phyloP scores from a whole-genome alignment of 37 sponge, comb jelly and placozoan genomes.

The Oopsacas minuta region DNA sequence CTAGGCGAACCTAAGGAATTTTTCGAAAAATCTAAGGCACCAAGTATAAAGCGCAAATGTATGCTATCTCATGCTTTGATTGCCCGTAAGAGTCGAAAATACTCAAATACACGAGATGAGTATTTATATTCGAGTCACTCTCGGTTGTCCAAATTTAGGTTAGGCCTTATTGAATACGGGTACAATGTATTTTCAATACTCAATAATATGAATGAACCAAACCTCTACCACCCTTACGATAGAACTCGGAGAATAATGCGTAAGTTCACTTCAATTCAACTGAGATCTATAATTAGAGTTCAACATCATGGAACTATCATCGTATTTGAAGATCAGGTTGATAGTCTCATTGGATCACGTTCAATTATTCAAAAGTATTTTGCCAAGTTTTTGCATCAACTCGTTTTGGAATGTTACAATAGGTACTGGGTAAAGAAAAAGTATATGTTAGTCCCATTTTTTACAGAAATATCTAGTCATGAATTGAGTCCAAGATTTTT shows the following conservation, averaged over 20 bases:
- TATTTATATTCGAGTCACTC: not conserved
- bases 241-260: not conserved
- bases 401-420: not conserved
- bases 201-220: not conserved
- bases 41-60: not conserved
- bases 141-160: not conserved
- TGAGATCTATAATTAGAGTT: not conserved
- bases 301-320: not conserved
- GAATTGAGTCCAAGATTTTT: not conserved
- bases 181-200: not conserved
- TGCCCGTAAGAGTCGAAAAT: not conserved
- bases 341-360: not conserved
- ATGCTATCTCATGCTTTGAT: not conserved
- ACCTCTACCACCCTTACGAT: not conserved
- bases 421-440: not conserved
- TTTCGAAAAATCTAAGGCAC: not conserved
- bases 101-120: not conserved
- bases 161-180: not conserved
- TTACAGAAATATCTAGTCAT: not conserved
- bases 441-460: not conserved
- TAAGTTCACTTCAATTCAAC: not conserved
- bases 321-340: not conserved
- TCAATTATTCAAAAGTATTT: not conserved
- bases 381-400: not conserved
- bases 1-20: not conserved